These are phyloP conservation scores for Acrobeloides nanus DNA, from an alignment of 2,888 invertebrate genomes.

Conservation along the genomic window DNA sequence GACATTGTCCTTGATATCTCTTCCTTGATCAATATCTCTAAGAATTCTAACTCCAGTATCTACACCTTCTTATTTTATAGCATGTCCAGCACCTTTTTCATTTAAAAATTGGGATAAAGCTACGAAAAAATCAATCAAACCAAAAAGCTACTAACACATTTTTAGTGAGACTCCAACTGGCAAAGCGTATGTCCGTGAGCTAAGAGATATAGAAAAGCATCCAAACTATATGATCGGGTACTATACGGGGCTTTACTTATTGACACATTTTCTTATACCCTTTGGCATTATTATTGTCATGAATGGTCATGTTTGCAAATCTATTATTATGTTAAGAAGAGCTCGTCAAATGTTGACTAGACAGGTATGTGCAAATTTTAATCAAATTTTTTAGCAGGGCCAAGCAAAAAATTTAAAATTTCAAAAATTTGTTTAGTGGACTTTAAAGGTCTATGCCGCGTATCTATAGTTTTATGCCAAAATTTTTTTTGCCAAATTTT, in stretches of 20 bases:
- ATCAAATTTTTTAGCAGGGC: not conserved
- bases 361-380: constrained; percentile 24
- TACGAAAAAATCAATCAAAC: too few relatives aligned
- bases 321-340: constrained; percentile 37
- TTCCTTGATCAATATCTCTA: too few relatives aligned
- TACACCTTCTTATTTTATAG: too few relatives aligned
- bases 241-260: constrained; percentile 42
- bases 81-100: too few relatives aligned
- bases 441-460: too few relatives aligned
- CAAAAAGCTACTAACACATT: too few relatives aligned
- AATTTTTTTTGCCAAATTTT: too few relatives aligned
- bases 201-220: constrained; percentile 22
- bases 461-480: too few relatives aligned
- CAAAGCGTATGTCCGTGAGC: constrained; percentile 18
- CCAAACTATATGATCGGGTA: constrained; percentile 43
- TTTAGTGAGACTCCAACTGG: constrained; percentile 11
- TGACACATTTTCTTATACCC: constrained; percentile 49
- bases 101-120: too few relatives aligned
- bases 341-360: constrained; percentile 39
- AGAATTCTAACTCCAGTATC: too few relatives aligned
- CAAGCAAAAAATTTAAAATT: not conserved
- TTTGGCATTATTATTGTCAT: constrained; percentile 43
- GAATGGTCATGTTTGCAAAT: constrained; percentile 32
- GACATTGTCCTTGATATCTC: too few relatives aligned
- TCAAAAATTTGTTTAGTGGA: not conserved